These are phyloP conservation scores for Brachyhypopomus gauderio DNA, from an alignment of 2,113 vertebrate species.

Conservation along the genomic window DNA sequence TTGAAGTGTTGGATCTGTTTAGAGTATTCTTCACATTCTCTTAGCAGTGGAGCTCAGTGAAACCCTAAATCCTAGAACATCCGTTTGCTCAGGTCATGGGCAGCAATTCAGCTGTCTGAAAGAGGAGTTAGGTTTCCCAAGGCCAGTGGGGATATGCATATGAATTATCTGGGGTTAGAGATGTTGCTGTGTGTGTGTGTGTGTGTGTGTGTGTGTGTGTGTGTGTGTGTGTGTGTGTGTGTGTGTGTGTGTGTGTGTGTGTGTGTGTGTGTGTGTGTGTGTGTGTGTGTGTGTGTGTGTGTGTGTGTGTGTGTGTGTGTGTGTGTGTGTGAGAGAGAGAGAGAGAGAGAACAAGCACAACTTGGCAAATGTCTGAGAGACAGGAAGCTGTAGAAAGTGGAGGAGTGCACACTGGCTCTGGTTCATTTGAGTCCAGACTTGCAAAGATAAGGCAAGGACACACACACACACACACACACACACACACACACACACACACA, in stretches of 20 bases:
- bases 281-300: slow-evolving; percentile 29
- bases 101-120: no score
- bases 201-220: slow-evolving; percentile 21
- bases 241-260: background rate
- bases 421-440: slow-evolving; percentile 52
- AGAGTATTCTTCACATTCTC: no score
- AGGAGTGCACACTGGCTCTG: slow-evolving; percentile 52
- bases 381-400: slow-evolving; percentile 59
- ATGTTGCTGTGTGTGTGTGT: background rate
- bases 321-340: background rate
- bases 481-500: slow-evolving; percentile 44
- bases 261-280: slow-evolving; percentile 11
- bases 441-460: slow-evolving; percentile 55
- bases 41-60: no score
- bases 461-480: slow-evolving; percentile 46
- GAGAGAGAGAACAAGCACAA: slow-evolving; percentile 7
- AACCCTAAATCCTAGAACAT: no score
- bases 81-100: no score
- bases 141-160: no score
- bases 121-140: no score
- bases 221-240: background rate
- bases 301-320: slow-evolving; percentile 28
- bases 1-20: no score
- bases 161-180: no score
- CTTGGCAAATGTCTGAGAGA: slow-evolving; percentile 47